Evolutionary conservation across 2,797 vertebrate genomes (phyloP).

Genomic region (Otus scops): DNA sequence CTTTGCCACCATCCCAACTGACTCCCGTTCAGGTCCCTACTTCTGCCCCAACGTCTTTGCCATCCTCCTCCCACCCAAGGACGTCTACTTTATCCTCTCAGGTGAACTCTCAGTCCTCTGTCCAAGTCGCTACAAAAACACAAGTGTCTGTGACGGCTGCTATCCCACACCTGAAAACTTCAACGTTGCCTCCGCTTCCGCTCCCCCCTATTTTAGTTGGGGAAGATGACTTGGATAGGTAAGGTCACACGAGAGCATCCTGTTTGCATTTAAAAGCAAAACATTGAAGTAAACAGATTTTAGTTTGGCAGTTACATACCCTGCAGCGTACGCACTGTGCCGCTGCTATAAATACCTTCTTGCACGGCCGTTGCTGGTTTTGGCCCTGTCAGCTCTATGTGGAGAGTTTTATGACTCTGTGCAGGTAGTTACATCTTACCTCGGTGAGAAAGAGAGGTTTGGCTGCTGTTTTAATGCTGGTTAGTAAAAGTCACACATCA

Average conservation of each 20-base stretch:
- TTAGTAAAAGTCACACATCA: not conserved
- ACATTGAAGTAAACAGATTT: not conserved
- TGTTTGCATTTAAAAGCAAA: not conserved
- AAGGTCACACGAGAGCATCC: slow-evolving; percentile 53
- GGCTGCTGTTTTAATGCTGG: not conserved
- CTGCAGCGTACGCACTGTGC: not conserved
- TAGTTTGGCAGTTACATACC: not conserved
- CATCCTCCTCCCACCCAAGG: slow-evolving; percentile 73
- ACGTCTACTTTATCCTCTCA: slow-evolving; percentile 79
- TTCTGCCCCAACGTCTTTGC: slow-evolving; percentile 66
- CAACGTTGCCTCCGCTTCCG: slow-evolving; percentile 92
- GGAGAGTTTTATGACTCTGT: not conserved
- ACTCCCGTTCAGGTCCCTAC: slow-evolving; percentile 59
- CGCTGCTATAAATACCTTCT: accelerated
- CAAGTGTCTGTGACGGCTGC: slow-evolving; percentile 74
- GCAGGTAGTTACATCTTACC: not conserved
- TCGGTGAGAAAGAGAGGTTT: not conserved
- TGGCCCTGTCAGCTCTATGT: not conserved
- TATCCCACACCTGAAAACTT: slow-evolving; percentile 89
- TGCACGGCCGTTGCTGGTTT: accelerated
- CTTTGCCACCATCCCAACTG: slow-evolving; percentile 73
- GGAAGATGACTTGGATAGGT: slow-evolving; percentile 93
- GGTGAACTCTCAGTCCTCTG: slow-evolving; percentile 79
- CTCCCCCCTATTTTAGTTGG: slow-evolving; percentile 91
- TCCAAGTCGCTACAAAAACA: slow-evolving; percentile 73